Evolutionary conservation across 2,888 invertebrate species (phyloP).

Genomic region (Norana najaformis): DNA sequence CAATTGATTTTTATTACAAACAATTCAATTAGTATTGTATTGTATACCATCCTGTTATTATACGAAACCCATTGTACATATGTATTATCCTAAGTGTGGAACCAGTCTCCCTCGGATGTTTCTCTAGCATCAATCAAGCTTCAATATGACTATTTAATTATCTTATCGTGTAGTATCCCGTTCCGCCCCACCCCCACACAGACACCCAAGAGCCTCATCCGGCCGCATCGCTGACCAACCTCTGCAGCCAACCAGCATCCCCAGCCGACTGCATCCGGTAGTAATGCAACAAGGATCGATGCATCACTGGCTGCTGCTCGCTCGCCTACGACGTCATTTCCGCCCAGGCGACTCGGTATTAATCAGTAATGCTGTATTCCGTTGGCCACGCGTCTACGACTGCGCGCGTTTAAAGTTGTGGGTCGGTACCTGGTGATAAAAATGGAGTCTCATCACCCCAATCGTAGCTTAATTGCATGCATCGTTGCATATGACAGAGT

Average conservation of each 20-base stretch:
- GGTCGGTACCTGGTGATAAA: background rate
- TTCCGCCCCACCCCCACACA: background rate
- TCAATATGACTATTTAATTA: background rate
- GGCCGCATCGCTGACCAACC: background rate
- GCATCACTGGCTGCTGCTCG: background rate
- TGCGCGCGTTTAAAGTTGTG: background rate
- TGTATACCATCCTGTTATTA: too few species aligned
- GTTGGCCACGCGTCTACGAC: background rate
- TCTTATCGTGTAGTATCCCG: too few species aligned
- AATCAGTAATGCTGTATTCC: background rate
- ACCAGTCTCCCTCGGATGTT: too few species aligned
- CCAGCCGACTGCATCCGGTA: background rate
- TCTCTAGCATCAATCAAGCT: background rate
- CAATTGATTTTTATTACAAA: too few species aligned
- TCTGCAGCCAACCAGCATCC: background rate
- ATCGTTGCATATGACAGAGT: background rate
- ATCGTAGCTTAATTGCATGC: too few species aligned
- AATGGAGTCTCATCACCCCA: background rate
- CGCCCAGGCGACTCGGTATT: background rate
- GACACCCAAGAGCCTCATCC: background rate
- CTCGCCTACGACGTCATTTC: background rate
- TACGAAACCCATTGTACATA: too few species aligned
- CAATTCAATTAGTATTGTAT: too few species aligned
- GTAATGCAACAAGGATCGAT: slow-evolving; percentile 1
- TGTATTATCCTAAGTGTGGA: too few species aligned